phyloP scores from a whole-genome alignment of 2,113 vertebrate genomes.

The Rhinoptilus africanus region DNA sequence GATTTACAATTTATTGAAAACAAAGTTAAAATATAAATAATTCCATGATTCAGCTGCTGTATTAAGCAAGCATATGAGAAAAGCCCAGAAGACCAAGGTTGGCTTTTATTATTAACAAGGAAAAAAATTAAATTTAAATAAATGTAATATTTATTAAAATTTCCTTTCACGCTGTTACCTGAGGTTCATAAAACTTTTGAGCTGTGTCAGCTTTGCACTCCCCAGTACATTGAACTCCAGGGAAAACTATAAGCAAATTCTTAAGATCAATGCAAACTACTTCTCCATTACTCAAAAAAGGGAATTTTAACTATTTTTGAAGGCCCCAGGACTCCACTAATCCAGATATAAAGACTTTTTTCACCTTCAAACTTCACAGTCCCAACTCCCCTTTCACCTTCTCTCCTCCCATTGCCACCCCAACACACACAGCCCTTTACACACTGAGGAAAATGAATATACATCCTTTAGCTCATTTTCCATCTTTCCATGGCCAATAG shows the following conservation, averaged over 20 bases:
- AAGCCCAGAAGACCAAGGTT: slow-evolving; percentile 55
- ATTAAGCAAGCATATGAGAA: slow-evolving; percentile 46
- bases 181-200: slow-evolving; percentile 71
- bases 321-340: slow-evolving; percentile 49
- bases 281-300: slow-evolving; percentile 66
- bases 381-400: slow-evolving; percentile 18
- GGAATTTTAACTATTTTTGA: slow-evolving; percentile 61
- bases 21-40: slow-evolving; percentile 60
- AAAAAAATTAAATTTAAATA: slow-evolving; percentile 72
- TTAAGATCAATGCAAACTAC: slow-evolving; percentile 65
- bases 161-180: slow-evolving; percentile 68
- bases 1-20: slow-evolving; percentile 51
- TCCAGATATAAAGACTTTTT: slow-evolving; percentile 42
- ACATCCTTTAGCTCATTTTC: background rate
- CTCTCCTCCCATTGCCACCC: background rate
- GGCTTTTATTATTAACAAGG: slow-evolving; percentile 73
- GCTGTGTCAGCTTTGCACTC: slow-evolving; percentile 63
- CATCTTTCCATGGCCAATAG: background rate
- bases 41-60: slow-evolving; percentile 38
- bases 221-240: slow-evolving; percentile 59
- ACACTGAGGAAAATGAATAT: background rate
- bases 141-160: slow-evolving; percentile 74
- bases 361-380: slow-evolving; percentile 46
- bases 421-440: background rate
- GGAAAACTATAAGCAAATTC: slow-evolving; percentile 62